These are phyloP conservation scores for Dendrophyllia cribrosa DNA, from an alignment of 64 coral and sea anemone species.

Conservation along the genomic window DNA sequence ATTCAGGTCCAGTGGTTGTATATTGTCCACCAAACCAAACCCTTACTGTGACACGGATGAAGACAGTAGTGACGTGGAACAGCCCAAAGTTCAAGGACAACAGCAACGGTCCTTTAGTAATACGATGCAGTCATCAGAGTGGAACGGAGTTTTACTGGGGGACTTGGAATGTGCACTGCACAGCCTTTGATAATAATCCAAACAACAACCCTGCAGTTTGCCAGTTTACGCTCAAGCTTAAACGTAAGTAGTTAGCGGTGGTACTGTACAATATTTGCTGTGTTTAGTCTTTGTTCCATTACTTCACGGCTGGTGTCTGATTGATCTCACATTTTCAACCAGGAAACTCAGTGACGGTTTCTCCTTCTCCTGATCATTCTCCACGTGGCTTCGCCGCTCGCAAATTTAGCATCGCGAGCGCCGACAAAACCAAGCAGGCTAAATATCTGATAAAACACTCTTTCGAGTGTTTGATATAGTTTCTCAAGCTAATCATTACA, in stretches of 20 bases:
- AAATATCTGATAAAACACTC: too few relatives aligned
- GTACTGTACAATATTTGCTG: too few relatives aligned
- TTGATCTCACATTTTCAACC: too few relatives aligned
- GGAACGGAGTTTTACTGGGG: slow-evolving; percentile 69
- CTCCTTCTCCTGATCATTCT: too few relatives aligned
- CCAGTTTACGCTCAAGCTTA: slow-evolving; percentile 43
- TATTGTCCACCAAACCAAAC: slow-evolving; percentile 55
- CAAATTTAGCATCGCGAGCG: too few relatives aligned
- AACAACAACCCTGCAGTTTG: slow-evolving; percentile 70
- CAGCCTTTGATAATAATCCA: slow-evolving; percentile 78
- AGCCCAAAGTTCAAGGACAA: slow-evolving; percentile 75
- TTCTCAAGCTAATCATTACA: too few relatives aligned
- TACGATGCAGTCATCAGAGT: slow-evolving; percentile 64
- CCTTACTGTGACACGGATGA: slow-evolving; percentile 18
- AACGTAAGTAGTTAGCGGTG: slow-evolving; percentile 48
- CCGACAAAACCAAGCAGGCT: too few relatives aligned
- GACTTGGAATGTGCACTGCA: slow-evolving; percentile 70
- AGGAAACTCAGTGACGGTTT: too few relatives aligned
- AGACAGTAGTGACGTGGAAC: slow-evolving; percentile 50
- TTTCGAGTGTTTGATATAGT: too few relatives aligned
- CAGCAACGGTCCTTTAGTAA: slow-evolving; percentile 18
- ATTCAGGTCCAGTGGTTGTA: slow-evolving; percentile 60
- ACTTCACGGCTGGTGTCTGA: too few relatives aligned
- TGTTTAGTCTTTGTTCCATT: too few relatives aligned
- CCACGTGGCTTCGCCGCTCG: too few relatives aligned